These are phyloP conservation scores for Pseudorasbora parva DNA, from an alignment of 2,113 vertebrate genomes.

Conservation along the genomic window DNA sequence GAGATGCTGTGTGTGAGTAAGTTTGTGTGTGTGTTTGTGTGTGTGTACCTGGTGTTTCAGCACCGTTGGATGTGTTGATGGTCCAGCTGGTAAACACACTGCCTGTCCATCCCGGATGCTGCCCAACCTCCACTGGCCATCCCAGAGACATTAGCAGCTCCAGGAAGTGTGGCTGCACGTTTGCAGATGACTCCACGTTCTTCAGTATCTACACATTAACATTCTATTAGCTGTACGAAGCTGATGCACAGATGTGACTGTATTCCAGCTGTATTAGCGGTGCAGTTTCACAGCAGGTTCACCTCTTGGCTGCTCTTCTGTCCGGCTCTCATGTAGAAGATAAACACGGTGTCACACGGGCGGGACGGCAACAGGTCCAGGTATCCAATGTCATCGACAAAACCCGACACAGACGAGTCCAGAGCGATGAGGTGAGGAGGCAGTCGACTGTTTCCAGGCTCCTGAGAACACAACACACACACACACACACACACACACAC, in stretches of 20 bases:
- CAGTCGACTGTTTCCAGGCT: slow-evolving; percentile 85
- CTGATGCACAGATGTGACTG: neutral
- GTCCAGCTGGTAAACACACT: slow-evolving; percentile 89
- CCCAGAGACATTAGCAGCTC: slow-evolving; percentile 91
- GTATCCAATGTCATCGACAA: slow-evolving; percentile 87
- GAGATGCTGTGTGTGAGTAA: no score
- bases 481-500: no score
- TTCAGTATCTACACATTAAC: slow-evolving; percentile 80
- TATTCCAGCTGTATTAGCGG: neutral
- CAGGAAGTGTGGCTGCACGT: slow-evolving; percentile 85
- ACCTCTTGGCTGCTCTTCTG: slow-evolving; percentile 93
- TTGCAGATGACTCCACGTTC: slow-evolving; percentile 86
- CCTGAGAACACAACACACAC: slow-evolving; percentile 68
- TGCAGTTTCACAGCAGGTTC: slow-evolving; percentile 40
- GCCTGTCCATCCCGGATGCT: slow-evolving; percentile 88
- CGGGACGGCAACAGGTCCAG: slow-evolving; percentile 88
- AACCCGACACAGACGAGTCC: slow-evolving; percentile 86
- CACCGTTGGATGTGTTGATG: slow-evolving; percentile 78
- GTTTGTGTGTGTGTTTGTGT: no score
- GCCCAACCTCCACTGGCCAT: slow-evolving; percentile 83
- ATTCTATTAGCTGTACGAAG: neutral
- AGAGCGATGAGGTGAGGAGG: slow-evolving; percentile 90
- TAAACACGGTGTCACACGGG: slow-evolving; percentile 88
- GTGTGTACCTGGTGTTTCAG: slow-evolving; percentile 70
- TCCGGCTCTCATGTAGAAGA: slow-evolving; percentile 92